Evolutionary conservation across 2,888 invertebrate genomes (phyloP).

Genomic region (Ophion obscuratus): DNA sequence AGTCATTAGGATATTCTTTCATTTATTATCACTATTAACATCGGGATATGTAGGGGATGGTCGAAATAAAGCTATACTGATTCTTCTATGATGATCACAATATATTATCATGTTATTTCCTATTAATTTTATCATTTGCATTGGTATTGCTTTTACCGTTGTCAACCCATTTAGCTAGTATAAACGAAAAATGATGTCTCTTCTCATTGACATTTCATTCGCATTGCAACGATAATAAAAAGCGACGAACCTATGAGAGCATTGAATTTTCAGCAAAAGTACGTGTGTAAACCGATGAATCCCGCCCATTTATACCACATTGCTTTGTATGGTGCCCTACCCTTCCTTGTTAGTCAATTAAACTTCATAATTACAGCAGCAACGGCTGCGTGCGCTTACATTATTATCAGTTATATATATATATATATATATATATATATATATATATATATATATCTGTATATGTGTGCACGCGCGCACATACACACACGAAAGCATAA

Average conservation of each 20-base stretch:
- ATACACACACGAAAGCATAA: too few relatives aligned
- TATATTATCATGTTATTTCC: too few relatives aligned
- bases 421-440: not conserved
- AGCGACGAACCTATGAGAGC: constrained; percentile 13
- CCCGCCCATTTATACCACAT: not conserved
- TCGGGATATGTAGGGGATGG: too few relatives aligned
- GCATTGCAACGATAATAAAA: not conserved
- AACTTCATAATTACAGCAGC: constrained; percentile 76
- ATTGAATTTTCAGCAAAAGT: constrained; percentile 31
- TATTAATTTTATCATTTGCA: not conserved
- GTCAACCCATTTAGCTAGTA: not conserved
- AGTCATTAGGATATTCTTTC: too few relatives aligned
- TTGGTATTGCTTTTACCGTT: not conserved
- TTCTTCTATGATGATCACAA: too few relatives aligned
- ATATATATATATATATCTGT: too few relatives aligned
- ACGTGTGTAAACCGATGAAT: not conserved
- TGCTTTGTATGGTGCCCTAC: constrained; percentile 65
- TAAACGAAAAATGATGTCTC: not conserved
- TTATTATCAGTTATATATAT: constrained; percentile 26
- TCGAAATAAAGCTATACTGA: too few relatives aligned
- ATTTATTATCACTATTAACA: too few relatives aligned
- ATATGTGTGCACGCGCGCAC: too few relatives aligned
- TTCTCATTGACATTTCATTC: constrained; percentile 29
- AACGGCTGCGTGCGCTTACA: constrained; percentile 32
- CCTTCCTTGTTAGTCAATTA: constrained; percentile 79